Evolutionary conservation across 2,797 vertebrate species (phyloP).

Genomic region (Chiloscyllium punctatum): DNA sequence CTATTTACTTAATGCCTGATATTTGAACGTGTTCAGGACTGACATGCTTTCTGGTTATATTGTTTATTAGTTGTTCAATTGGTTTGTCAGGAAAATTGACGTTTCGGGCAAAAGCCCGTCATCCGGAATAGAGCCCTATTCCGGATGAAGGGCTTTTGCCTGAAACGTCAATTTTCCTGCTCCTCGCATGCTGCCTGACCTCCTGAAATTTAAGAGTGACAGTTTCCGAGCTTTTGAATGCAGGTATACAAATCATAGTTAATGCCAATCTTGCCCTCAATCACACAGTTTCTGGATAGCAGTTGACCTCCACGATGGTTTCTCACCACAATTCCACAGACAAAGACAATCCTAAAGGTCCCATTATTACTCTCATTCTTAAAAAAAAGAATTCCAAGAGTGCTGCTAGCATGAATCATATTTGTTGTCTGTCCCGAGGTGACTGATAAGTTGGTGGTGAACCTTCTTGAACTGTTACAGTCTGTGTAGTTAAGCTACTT

Average conservation of each 20-base stretch:
- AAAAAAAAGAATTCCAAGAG: neutral
- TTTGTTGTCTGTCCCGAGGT: neutral
- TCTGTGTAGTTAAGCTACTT: neutral
- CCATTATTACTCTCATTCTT: neutral
- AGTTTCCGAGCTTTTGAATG: neutral
- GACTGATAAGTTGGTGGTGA: neutral
- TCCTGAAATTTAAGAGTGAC: neutral
- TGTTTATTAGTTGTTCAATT: too few relatives aligned
- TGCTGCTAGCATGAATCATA: neutral
- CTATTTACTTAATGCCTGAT: neutral
- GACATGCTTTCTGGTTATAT: neutral
- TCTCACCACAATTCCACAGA: neutral
- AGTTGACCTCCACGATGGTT: neutral
- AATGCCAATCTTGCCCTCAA: neutral
- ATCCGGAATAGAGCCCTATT: too few relatives aligned
- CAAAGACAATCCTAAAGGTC: neutral
- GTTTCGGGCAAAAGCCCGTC: too few relatives aligned
- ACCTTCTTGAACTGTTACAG: neutral
- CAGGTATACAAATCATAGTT: neutral
- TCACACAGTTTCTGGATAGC: neutral
- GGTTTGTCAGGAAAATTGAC: too few relatives aligned
- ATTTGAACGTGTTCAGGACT: neutral
- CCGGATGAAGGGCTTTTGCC: too few relatives aligned
- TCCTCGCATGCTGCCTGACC: neutral
- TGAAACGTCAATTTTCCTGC: too few relatives aligned